phyloP scores from a whole-genome alignment of 92 coral and sea anemone genomes.

The Epizoanthus scotinus region DNA sequence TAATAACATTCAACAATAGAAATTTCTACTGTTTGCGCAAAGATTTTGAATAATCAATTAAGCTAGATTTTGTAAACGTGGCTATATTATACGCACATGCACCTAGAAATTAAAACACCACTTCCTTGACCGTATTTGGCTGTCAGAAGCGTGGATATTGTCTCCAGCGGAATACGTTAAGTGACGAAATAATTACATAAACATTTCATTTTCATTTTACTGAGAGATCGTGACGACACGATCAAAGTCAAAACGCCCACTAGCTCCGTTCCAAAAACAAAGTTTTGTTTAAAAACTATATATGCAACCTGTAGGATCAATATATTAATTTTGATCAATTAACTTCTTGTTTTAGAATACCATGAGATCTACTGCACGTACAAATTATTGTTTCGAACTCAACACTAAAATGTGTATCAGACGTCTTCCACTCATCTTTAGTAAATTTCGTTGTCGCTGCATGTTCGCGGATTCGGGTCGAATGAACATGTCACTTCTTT shows the following conservation, averaged over 20 bases:
- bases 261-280: neutral
- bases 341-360: neutral
- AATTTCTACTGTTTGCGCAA: neutral
- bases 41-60: too few species aligned
- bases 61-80: too few species aligned
- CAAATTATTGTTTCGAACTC: neutral
- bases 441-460: too few species aligned
- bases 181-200: slow-evolving; percentile 1
- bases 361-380: slow-evolving; percentile 3
- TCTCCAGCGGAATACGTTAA: slow-evolving; percentile 21
- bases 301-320: neutral
- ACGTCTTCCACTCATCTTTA: too few species aligned
- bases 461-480: neutral
- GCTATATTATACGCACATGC: too few species aligned
- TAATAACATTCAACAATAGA: neutral
- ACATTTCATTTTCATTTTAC: neutral
- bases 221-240: slow-evolving; percentile 2
- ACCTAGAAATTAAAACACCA: too few species aligned
- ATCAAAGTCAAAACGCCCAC: slow-evolving; percentile 13
- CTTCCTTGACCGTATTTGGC: slow-evolving; percentile 31
- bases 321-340: neutral
- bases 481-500: neutral
- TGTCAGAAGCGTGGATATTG: slow-evolving; percentile 17
- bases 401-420: neutral
- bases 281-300: too few species aligned